Conservation (phyloP, 2,113 vertebrate species). For the Caloenas nicobarica region DNA sequence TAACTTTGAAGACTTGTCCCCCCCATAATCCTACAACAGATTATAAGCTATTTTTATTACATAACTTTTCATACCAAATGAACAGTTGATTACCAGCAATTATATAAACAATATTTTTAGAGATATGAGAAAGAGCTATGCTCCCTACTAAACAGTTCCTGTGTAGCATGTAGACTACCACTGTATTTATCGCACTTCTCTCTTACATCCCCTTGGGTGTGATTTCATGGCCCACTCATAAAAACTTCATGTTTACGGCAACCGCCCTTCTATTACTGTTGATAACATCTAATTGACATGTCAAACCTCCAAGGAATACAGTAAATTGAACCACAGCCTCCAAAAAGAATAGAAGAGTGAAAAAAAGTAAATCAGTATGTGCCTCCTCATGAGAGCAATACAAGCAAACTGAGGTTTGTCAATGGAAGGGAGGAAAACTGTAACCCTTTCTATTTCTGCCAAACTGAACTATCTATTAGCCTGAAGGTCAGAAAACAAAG, state of each 20-base stretch:
- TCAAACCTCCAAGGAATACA: conserved; percentile 72
- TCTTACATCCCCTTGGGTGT: conserved; percentile 55
- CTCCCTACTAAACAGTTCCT: conserved; percentile 65
- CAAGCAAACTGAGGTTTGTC: neutral
- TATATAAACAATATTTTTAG: conserved; percentile 58
- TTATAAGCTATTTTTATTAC: conserved; percentile 44
- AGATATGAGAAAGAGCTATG: conserved; percentile 36
- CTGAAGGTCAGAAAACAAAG: neutral
- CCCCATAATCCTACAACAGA: neutral
- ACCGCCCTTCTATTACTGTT: conserved; percentile 74
- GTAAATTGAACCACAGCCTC: conserved; percentile 72
- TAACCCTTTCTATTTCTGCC: neutral
- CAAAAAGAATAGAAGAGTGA: conserved; percentile 63
- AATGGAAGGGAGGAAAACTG: conserved; percentile 37
- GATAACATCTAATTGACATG: conserved; percentile 80
- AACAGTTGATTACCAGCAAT: conserved; percentile 65
- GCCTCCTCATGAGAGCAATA: conserved; percentile 14
- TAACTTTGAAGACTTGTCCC: conserved; percentile 33
- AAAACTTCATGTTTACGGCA: conserved; percentile 77
- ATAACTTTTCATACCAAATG: conserved; percentile 51
- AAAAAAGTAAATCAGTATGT: conserved; percentile 67
- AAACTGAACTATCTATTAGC: conserved; percentile 38
- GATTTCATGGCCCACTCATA: conserved; percentile 71
- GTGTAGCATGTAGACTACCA: conserved; percentile 14
- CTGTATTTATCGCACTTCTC: conserved; percentile 54